These are phyloP conservation scores for Hydrolagus affinis DNA, from an alignment of 2,113 vertebrate species.

Conservation along the genomic window DNA sequence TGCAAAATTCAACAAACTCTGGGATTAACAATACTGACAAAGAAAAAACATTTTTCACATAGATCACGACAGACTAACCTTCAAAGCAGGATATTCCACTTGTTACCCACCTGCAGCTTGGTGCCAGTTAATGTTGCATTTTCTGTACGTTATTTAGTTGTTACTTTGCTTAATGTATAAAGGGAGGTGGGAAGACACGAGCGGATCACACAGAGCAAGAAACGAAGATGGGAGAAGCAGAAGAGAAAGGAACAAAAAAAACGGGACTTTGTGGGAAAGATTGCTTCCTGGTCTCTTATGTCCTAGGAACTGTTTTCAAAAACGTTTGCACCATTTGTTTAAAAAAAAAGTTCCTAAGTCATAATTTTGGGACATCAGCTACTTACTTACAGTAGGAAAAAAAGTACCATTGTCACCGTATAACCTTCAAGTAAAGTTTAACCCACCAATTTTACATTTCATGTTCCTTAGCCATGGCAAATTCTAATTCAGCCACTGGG, in stretches of 20 bases:
- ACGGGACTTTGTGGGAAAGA: background rate
- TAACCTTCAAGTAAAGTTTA: background rate
- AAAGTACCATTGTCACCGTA: background rate
- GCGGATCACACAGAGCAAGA: background rate
- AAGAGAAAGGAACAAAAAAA: background rate
- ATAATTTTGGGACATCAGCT: background rate
- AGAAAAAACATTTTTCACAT: constrained; percentile 20
- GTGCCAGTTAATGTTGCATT: background rate
- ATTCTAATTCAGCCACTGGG: constrained; percentile 52
- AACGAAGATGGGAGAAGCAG: background rate
- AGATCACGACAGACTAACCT: background rate
- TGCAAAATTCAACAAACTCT: constrained; percentile 51
- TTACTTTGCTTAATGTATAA: background rate
- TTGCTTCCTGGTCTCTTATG: too few species aligned
- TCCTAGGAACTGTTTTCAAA: background rate
- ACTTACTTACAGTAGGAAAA: background rate
- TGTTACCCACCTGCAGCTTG: constrained; percentile 11
- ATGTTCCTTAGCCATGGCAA: constrained; percentile 86
- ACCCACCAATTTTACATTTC: constrained; percentile 37
- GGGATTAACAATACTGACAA: constrained; percentile 7
- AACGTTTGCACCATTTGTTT: background rate
- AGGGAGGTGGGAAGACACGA: background rate
- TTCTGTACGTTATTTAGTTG: background rate
- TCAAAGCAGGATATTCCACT: constrained; percentile 2
- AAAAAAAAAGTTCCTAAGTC: background rate